These are phyloP conservation scores for Aelia acuminata DNA, from an alignment of 2,888 invertebrate species.

Conservation along the genomic window DNA sequence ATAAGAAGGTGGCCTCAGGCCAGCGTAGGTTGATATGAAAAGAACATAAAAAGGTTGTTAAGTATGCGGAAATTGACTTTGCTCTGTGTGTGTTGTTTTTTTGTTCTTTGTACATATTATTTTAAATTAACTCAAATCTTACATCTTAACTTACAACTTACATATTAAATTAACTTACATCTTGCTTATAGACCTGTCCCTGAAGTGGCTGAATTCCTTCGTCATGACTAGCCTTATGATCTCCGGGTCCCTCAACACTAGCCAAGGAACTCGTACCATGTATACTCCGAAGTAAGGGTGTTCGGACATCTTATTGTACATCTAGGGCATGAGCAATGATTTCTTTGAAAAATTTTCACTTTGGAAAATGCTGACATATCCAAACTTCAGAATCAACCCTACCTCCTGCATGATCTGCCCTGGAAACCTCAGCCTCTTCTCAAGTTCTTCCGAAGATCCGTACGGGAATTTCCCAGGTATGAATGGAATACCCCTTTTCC, in stretches of 20 bases:
- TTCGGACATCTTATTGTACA: conserved; percentile 51
- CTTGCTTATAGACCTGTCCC: conserved; percentile 37
- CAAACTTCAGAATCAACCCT: not conserved
- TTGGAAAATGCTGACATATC: not conserved
- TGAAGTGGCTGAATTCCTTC: conserved; percentile 62
- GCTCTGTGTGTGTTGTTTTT: not conserved
- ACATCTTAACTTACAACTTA: no score
- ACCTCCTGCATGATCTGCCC: not conserved
- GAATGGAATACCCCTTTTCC: not conserved
- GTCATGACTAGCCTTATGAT: conserved; percentile 61
- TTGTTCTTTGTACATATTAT: no score
- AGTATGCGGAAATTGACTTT: no score
- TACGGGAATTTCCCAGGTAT: not conserved
- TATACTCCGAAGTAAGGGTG: conserved; percentile 57
- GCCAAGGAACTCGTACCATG: conserved; percentile 47
- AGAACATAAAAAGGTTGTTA: no score
- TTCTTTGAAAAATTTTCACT: not conserved
- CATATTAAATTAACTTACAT: conserved; percentile 20
- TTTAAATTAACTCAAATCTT: no score
- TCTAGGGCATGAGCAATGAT: not conserved
- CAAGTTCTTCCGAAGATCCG: not conserved
- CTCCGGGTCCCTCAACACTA: conserved; percentile 61
- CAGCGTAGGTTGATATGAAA: no score
- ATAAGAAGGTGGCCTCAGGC: no score
- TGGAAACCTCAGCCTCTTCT: not conserved